Percentiles rank a stretch among this genome's conserved stretches.
These are phyloP conservation scores for Holothuria leucospilota DNA, from an alignment of 53 echinoderm and acorn worm species.

Conservation along the genomic window DNA sequence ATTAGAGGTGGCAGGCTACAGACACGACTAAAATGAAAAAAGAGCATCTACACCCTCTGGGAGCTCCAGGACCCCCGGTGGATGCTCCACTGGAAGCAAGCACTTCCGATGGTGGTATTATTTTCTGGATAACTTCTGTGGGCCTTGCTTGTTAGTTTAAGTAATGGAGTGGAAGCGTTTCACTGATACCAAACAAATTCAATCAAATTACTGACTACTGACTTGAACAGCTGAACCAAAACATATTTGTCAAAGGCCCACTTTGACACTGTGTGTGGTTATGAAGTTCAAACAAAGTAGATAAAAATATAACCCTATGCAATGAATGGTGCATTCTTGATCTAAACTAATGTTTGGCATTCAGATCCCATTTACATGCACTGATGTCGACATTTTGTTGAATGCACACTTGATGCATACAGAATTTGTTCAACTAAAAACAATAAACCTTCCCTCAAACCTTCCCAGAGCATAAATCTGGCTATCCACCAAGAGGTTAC, in stretches of 20 bases:
- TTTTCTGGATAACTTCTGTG: constrained; percentile 41
- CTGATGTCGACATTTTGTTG: no score
- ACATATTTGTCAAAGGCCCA: constrained; percentile 21
- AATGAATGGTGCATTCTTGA: no score
- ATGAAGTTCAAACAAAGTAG: neutral
- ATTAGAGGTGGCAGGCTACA: constrained; percentile 34
- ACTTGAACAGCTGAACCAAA: constrained; percentile 30
- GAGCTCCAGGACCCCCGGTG: constrained; percentile 8
- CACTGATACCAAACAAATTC: constrained; percentile 48
- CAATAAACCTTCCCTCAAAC: no score
- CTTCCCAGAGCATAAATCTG: no score
- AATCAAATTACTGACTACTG: constrained; percentile 23
- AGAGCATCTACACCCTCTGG: neutral
- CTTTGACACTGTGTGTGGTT: constrained; percentile 37
- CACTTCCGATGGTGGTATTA: constrained; percentile 38
- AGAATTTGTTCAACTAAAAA: no score
- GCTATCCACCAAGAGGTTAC: no score
- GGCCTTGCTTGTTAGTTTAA: constrained; percentile 46
- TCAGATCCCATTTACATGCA: no score
- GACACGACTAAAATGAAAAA: constrained; percentile 7
- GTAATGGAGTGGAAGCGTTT: constrained; percentile 35
- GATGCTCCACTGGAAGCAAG: constrained; percentile 14
- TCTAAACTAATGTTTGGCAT: no score
- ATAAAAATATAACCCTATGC: neutral
- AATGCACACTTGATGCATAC: no score